Evolutionary conservation across 2,797 vertebrate genomes (phyloP), one percentile per base, ranked within the genome.

Genomic region (Clarias platycephalus): DNA sequence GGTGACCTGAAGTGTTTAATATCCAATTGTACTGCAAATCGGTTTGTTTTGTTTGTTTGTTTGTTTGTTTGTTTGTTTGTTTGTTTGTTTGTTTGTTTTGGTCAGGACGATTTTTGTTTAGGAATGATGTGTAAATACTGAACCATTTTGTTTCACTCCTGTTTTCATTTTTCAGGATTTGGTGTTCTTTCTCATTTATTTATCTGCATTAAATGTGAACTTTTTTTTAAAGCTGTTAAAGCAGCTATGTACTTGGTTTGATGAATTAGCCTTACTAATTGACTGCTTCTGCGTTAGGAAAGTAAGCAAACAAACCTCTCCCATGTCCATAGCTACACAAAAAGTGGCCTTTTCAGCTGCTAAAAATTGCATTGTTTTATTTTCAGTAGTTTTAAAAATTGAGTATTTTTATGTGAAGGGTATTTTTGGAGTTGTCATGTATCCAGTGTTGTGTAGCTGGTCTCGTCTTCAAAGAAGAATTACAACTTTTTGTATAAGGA

Each of bases 391-490:
- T 88, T 81, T 76, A 82, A 79, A 68, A 44, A 82, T 75, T 40
- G 81, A 67, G 60, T 87, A 86, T 90, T 88, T 88, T 88, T 88
- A 83, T 86, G 80, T 87, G 68, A 86, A 88, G 80, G 81, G 24
- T 86, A 86, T 84, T 87, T 86, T 85, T 58, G 77, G 60, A 53
- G 58, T 67, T 74, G 60, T 84, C 64, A 20, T 84, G 85, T 82
- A 71, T 84, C 28, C 31, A 20, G 85, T 80, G 76, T 63, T 40
- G 24, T 88, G 85, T 87, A 86, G 80, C 62, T 77, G 57, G 55
- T 86, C 64, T 62, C 66, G 16, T 85, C 67, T 49, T 85, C 62
- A 60, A 71, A 74, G 34, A 75, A 58, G 37, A 86, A 83, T 68
- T 85, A 58, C 79, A 74, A n/a, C 66, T 60, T 85, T 87, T 72